These are phyloP conservation scores for Heliconius charithonia DNA, from an alignment of 2,888 invertebrate species.

Conservation along the genomic window DNA sequence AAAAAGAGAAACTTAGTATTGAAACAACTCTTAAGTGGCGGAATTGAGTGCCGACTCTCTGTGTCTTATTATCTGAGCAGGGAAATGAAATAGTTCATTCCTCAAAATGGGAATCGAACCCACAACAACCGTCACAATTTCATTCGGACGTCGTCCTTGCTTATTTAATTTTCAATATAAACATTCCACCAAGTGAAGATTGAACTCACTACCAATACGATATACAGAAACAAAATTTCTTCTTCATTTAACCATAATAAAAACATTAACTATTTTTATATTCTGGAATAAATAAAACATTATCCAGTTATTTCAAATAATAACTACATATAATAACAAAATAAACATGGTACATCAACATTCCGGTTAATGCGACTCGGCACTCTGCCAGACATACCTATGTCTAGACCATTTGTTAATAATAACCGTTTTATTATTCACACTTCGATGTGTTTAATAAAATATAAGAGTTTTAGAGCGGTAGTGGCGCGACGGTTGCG, in stretches of 20 bases:
- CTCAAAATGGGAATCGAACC: neutral
- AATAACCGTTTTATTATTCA: conserved; percentile 39
- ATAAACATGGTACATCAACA: conserved; percentile 10
- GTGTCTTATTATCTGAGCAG: neutral
- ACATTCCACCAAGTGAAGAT: neutral
- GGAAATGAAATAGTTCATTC: too few relatives aligned
- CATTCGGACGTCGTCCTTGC: neutral
- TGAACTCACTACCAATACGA: neutral
- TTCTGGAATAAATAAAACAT: neutral
- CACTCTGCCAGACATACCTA: conserved; percentile 37
- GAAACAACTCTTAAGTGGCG: neutral
- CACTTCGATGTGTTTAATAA: conserved; percentile 2
- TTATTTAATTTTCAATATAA: too few relatives aligned
- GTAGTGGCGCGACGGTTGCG: neutral
- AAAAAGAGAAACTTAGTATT: neutral
- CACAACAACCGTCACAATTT: neutral
- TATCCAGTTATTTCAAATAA: neutral
- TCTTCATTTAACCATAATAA: neutral
- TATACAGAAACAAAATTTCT: too few relatives aligned
- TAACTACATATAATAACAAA: conserved; percentile 17
- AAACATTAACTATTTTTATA: neutral
- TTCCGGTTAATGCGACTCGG: conserved; percentile 22
- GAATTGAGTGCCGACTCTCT: neutral
- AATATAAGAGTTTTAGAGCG: neutral
- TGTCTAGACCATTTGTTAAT: conserved; percentile 39